Evolutionary conservation across 2,113 vertebrate species (phyloP), one percentile per base, ranked within the genome.

Genomic region (Gadus chalcogrammus): DNA sequence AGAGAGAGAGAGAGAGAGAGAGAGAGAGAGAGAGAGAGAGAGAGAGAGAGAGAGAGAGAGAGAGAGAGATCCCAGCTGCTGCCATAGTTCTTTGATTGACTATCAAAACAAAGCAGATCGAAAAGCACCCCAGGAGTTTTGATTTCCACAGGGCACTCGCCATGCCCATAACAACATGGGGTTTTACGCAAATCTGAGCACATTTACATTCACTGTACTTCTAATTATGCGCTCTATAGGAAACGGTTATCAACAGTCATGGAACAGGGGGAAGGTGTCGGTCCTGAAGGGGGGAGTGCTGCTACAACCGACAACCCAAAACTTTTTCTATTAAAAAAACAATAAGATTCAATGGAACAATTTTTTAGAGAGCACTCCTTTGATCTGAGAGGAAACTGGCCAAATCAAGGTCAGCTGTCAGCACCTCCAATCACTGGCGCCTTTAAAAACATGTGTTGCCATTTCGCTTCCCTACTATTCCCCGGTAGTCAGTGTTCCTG

Each of bases 401-500:
- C 74, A 81, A 76, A 85, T 83, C 82, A 70, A 72, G 77, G 76
- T 73, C 86, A 73, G 59, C 75, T 83, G 82, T 85, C 79, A 81
- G 18, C 67, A 67, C 76, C 65, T 69, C 35, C 48, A 83, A n/a
- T 79, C 42, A 65, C 48, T 79, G 64, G 42, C 42, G 68, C 60
- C 74, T 58, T 80, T 68, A 78, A 70, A 70, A 61, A 18, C 1
- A 17, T 58, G 15, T n/a, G 55, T 2, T 55, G 67, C 58, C 56
- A 8, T 8, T 60, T 48, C 22, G 63, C 63, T 31, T 59, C 56
- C 59, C 3, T 15, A 8, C 62, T 68, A 65, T 53, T 52, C 60
- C 52, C 59, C 52, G 82, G 72, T 53, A 71, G 62, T 18, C 58
- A 68, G 65, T 67, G 15, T 59, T 75, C 65, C 60, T 27, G 17